Evolutionary conservation across 2,888 invertebrate species (phyloP), one percentile per base, ranked within the genome.

Genomic region (Ochropacha duplaris): DNA sequence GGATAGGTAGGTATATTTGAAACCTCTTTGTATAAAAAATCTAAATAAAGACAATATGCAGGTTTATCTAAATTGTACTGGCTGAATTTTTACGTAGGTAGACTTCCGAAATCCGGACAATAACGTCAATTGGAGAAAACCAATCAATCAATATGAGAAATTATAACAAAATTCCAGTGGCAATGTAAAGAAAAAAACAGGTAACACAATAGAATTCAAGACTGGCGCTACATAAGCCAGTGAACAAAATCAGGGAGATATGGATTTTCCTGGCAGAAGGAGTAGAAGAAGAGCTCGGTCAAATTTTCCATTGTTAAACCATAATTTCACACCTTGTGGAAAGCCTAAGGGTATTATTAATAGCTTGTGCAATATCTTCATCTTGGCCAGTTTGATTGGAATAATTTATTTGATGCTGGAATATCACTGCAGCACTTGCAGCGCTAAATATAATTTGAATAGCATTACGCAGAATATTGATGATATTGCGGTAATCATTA

Each of bases 331-430:
- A n/a, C 36, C 36, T 44, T 44, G 44, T 19, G 19, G 44, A 9
- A 79, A 73, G 28, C 65, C 76, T 14, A 73, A 78, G 65, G 71
- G 68, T 1, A 69, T 79, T 22, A 52, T 81, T 2, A 72, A 67
- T 49, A 66, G 71, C 11, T 24, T 89, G 1, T 80, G 73, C 61
- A 84, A 72, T 57, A 74, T 84, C 16, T 54, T 90, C 4, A 75
- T 89, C 31, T 58, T 88, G 65, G 66, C 75, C 1, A 78, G 79
- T 61, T 64, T 91, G 0, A 65, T 88, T 36, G 79, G 74, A 1
- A 58, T 87, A 0, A 76, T 87, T 3, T 89, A 85, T 60, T 31
- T 88, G 26, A 83, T 88, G 79, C 60, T 90, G 26, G 84, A 89
- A 16, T 78, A 83, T 55, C 87, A 90, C 49, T 88, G 84, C 57